Evolutionary conservation across 2,888 invertebrate species (phyloP).

Genomic region (Ichneumoninae sp.): DNA sequence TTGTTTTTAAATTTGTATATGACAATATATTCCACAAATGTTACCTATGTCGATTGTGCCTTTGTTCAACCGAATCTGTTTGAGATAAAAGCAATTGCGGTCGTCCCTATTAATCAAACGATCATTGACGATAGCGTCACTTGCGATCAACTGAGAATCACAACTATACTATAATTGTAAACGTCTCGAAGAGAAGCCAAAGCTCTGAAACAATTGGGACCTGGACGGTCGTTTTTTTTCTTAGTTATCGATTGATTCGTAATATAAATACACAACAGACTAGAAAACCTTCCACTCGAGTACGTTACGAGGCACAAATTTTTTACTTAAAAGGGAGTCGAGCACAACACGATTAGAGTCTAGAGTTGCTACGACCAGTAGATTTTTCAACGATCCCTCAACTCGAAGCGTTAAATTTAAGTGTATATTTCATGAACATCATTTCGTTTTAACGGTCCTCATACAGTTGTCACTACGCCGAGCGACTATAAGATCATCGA

Average conservation of each 20-base stretch:
- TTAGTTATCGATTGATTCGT: slow-evolving; percentile 2
- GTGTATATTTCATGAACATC: slow-evolving; percentile 45
- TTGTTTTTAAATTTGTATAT: slow-evolving; percentile 68
- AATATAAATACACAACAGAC: background rate
- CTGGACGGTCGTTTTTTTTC: slow-evolving; percentile 44
- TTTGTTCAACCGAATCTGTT: slow-evolving; percentile 78
- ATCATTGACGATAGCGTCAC: slow-evolving; percentile 30
- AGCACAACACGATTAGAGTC: slow-evolving; percentile 64
- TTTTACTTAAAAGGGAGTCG: slow-evolving; percentile 53
- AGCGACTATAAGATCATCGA: slow-evolving; percentile 25
- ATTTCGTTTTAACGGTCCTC: slow-evolving; percentile 39
- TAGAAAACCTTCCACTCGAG: slow-evolving; percentile 53
- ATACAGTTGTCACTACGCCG: slow-evolving; percentile 45
- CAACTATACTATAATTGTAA: slow-evolving; percentile 29
- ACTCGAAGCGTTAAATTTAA: slow-evolving; percentile 40
- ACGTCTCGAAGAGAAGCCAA: slow-evolving; percentile 62
- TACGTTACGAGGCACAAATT: slow-evolving; percentile 66
- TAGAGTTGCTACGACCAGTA: slow-evolving; percentile 54
- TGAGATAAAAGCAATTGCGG: slow-evolving; percentile 58
- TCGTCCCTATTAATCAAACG: slow-evolving; percentile 60
- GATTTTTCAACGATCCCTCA: slow-evolving; percentile 60
- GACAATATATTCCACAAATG: slow-evolving; percentile 75
- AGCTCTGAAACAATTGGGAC: slow-evolving; percentile 55
- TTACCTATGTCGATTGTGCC: slow-evolving; percentile 80
- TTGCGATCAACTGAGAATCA: slow-evolving; percentile 35